These are phyloP conservation scores for Reticulitermes lucifugus DNA, from an alignment of 2,888 invertebrate species.

Conservation along the genomic window DNA sequence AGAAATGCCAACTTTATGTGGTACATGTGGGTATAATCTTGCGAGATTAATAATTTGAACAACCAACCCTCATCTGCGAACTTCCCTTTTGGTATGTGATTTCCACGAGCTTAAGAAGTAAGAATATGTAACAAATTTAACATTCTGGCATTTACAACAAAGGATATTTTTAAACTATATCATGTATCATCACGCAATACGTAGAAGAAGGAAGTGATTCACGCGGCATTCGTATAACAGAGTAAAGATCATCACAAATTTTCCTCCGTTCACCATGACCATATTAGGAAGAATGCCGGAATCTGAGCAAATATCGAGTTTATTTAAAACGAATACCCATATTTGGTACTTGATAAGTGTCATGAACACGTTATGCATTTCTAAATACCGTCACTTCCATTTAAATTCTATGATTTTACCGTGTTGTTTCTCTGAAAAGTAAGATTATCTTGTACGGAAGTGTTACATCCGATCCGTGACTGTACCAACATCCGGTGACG, in stretches of 20 bases:
- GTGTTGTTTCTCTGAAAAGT: background rate
- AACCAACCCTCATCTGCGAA: too few relatives aligned
- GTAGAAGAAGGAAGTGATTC: background rate
- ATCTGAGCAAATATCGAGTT: background rate
- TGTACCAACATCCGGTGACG: slow-evolving; percentile 43
- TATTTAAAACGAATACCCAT: too few relatives aligned
- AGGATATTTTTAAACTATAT: too few relatives aligned
- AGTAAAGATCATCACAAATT: background rate
- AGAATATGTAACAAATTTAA: background rate
- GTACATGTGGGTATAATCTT: too few relatives aligned
- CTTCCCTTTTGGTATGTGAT: too few relatives aligned
- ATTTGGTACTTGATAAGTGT: too few relatives aligned
- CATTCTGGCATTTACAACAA: background rate
- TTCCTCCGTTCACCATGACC: slow-evolving; percentile 19
- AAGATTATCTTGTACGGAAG: slow-evolving; percentile 13
- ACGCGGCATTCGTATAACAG: background rate
- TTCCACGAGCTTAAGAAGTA: background rate
- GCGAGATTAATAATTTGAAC: too few relatives aligned
- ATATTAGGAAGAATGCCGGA: slow-evolving; percentile 16
- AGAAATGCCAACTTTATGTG: too few relatives aligned
- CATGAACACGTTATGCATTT: too few relatives aligned
- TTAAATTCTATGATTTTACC: background rate
- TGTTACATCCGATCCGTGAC: slow-evolving; percentile 21
- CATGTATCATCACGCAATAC: background rate
- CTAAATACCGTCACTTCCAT: too few relatives aligned